These are phyloP conservation scores for Pteropus rufus DNA, from an alignment of 2,797 vertebrate species.

Conservation along the genomic window DNA sequence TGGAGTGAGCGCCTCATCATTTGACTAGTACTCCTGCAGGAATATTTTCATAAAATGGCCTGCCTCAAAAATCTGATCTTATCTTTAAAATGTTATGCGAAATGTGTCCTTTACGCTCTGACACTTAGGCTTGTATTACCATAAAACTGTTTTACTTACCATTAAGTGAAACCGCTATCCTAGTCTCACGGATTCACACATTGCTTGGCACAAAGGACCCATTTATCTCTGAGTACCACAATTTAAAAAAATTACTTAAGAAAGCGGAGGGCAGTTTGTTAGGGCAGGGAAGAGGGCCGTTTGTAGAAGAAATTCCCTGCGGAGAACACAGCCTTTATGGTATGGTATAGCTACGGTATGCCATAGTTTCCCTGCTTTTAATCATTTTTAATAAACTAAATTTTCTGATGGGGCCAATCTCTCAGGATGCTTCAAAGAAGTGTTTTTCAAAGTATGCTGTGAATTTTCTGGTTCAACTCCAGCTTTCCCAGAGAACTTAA, in stretches of 20 bases:
- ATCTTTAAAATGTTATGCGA: conserved; percentile 7
- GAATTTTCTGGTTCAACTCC: not conserved
- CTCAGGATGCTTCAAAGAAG: not conserved
- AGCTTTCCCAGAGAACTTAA: not conserved
- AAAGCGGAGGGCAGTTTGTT: not conserved
- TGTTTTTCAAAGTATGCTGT: not conserved
- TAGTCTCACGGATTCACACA: not conserved
- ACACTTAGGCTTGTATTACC: not conserved
- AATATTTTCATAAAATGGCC: not conserved
- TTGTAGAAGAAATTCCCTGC: not conserved
- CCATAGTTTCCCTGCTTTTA: not conserved
- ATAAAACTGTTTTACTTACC: conserved; percentile 8
- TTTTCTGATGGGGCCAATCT: not conserved
- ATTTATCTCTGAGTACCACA: not conserved
- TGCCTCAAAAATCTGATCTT: conserved; percentile 7
- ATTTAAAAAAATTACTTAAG: not conserved
- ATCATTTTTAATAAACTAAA: not conserved
- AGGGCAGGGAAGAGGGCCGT: not conserved
- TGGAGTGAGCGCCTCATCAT: not conserved
- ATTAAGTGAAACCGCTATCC: not conserved
- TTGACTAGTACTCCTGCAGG: not conserved
- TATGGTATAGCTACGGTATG: not conserved
- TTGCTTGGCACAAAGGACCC: not conserved
- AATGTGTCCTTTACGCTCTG: not conserved
- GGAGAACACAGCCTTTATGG: not conserved